Conservation (phyloP, 2,797 vertebrate genomes). For the Sandelia bainsii region DNA sequence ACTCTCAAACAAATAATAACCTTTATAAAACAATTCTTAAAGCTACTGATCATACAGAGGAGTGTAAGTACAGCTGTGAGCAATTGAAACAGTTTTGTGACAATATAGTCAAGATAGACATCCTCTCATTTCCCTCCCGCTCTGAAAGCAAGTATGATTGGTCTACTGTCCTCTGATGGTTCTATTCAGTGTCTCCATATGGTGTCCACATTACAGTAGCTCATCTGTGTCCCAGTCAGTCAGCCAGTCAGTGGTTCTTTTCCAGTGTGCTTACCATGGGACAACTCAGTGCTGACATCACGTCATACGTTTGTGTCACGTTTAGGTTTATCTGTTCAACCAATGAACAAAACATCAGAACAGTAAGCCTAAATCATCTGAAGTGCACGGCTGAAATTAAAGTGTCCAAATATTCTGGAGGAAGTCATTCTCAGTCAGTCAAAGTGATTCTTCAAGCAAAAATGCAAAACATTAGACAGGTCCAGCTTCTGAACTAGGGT, state of each 20-base stretch:
- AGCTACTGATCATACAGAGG: not conserved
- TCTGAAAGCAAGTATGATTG: too few species aligned
- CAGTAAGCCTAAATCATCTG: too few species aligned
- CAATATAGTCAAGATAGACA: not conserved
- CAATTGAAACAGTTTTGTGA: not conserved
- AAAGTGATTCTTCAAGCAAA: not conserved
- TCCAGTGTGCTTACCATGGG: not conserved
- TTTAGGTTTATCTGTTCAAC: not conserved
- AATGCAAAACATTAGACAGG: not conserved
- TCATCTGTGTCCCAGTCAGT: slow-evolving; percentile 10
- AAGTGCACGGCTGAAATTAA: too few species aligned
- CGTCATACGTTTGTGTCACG: not conserved
- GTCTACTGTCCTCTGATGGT: slow-evolving; percentile 14
- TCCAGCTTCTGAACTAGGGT: not conserved
- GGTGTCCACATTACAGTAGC: slow-evolving; percentile 13
- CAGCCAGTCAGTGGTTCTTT: not conserved
- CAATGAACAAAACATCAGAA: not conserved
- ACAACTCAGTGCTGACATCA: not conserved
- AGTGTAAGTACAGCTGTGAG: not conserved
- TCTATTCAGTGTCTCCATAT: slow-evolving; percentile 24
- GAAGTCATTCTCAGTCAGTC: not conserved
- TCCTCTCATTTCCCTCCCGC: not conserved
- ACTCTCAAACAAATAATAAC: not conserved
- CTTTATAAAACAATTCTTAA: not conserved
- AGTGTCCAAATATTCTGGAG: too few species aligned